phyloP scores from a whole-genome alignment of 2,797 vertebrate species.

The Aldrovandia affinis region DNA sequence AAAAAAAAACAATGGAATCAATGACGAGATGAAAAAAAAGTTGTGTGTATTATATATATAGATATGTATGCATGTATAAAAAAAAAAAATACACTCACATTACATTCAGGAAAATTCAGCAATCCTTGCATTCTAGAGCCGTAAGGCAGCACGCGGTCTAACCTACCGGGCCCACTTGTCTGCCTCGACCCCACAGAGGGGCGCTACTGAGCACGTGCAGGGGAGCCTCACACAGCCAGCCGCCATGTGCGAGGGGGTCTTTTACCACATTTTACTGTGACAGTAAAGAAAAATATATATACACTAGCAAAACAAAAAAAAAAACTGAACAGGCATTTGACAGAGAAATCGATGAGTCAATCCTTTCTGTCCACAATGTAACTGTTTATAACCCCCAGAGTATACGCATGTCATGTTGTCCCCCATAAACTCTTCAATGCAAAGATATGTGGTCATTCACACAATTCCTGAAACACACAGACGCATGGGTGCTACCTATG shows the following conservation, averaged over 20 bases:
- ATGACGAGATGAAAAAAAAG: conserved; percentile 33
- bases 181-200: neutral
- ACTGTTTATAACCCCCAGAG: neutral
- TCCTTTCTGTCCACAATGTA: neutral
- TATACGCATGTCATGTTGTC: neutral
- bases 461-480: conserved; percentile 33
- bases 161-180: conserved; percentile 34
- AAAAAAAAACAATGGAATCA: conserved; percentile 43
- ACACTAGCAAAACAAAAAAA: conserved; percentile 1
- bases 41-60: conserved; percentile 24
- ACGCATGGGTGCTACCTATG: conserved; percentile 16
- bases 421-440: neutral
- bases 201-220: conserved; percentile 28
- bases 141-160: conserved; percentile 55
- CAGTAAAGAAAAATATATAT: neutral
- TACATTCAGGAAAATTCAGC: conserved; percentile 49
- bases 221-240: conserved; percentile 14
- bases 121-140: conserved; percentile 43
- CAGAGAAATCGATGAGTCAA: neutral
- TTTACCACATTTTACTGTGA: conserved; percentile 21
- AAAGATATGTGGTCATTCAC: conserved; percentile 18
- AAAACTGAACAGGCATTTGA: neutral
- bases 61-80: conserved; percentile 34
- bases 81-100: conserved; percentile 46
- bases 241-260: conserved; percentile 12